Percentiles rank a stretch among this genome's conserved stretches.
Evolutionary conservation across 2,797 vertebrate species (phyloP).

Genomic region (Semaprochilodus insignis): DNA sequence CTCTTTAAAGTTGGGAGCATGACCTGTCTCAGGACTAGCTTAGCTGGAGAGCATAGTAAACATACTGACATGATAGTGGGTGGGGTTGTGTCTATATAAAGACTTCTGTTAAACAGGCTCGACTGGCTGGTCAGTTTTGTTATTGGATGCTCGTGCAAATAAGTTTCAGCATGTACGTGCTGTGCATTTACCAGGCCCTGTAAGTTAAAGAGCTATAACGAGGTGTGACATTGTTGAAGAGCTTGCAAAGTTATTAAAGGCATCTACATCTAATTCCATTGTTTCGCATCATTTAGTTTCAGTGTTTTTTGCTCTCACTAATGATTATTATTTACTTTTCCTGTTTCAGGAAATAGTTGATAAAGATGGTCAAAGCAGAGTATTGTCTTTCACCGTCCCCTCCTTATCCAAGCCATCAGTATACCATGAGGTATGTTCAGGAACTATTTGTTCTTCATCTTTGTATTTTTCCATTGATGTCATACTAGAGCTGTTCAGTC

Average conservation of each 20-base stretch:
- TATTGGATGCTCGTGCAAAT: not conserved
- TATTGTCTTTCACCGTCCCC: slow-evolving; percentile 94
- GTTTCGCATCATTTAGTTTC: too few species aligned
- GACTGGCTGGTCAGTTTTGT: not conserved
- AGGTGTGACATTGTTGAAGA: not conserved
- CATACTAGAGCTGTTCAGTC: not conserved
- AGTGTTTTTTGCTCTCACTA: too few species aligned
- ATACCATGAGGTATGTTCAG: slow-evolving; percentile 92
- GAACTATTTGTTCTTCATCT: not conserved
- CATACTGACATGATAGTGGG: not conserved
- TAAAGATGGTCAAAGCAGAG: slow-evolving; percentile 94
- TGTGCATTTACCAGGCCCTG: not conserved
- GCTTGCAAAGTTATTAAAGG: not conserved
- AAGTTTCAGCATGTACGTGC: not conserved
- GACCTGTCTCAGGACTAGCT: not conserved
- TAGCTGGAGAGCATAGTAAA: not conserved
- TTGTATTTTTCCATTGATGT: not conserved
- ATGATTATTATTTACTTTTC: not conserved
- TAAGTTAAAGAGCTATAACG: not conserved
- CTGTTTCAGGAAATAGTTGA: slow-evolving; percentile 92
- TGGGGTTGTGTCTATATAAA: not conserved
- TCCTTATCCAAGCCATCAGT: slow-evolving; percentile 97
- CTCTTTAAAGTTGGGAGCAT: not conserved
- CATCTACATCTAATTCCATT: too few species aligned
- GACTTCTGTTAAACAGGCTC: not conserved